A percentile compares a stretch with the other conserved stretches of the same genome.
Evolutionary conservation across 2,113 vertebrate genomes (phyloP).

Genomic region (Callocephalon fimbriatum): DNA sequence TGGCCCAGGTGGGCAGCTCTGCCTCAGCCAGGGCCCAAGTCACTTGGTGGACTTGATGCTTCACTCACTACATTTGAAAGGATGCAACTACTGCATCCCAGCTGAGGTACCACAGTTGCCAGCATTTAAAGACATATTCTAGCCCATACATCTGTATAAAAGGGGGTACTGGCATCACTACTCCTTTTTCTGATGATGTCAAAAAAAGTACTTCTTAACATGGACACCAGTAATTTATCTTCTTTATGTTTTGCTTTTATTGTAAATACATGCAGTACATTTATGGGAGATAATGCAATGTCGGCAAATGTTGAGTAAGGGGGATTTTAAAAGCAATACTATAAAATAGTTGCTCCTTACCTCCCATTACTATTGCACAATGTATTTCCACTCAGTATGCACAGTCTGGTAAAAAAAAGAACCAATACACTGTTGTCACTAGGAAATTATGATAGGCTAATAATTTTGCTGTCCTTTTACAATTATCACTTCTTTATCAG

Average conservation of each 20-base stretch:
- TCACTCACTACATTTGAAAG: background rate
- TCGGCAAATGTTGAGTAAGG: conserved; percentile 6
- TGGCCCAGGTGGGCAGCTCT: background rate
- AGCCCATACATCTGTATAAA: background rate
- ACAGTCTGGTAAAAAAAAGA: conserved; percentile 27
- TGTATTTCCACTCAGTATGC: conserved; percentile 19
- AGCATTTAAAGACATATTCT: background rate
- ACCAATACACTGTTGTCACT: background rate
- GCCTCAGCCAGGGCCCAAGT: accelerated
- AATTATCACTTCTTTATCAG: background rate
- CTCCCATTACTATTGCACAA: conserved; percentile 1
- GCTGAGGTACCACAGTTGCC: background rate
- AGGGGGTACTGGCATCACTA: background rate
- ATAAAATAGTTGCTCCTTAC: background rate
- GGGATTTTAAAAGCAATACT: background rate
- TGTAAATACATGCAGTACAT: conserved; percentile 11
- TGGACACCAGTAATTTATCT: background rate
- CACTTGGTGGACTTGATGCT: accelerated
- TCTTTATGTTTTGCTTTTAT: conserved; percentile 50
- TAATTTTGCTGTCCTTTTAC: conserved; percentile 30
- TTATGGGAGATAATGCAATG: background rate
- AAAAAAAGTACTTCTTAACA: background rate
- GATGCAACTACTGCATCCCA: background rate
- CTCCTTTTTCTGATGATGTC: background rate
- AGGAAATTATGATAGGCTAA: conserved; percentile 27